Evolutionary conservation across 2,113 vertebrate species (phyloP).

Genomic region (Theristicus caerulescens): DNA sequence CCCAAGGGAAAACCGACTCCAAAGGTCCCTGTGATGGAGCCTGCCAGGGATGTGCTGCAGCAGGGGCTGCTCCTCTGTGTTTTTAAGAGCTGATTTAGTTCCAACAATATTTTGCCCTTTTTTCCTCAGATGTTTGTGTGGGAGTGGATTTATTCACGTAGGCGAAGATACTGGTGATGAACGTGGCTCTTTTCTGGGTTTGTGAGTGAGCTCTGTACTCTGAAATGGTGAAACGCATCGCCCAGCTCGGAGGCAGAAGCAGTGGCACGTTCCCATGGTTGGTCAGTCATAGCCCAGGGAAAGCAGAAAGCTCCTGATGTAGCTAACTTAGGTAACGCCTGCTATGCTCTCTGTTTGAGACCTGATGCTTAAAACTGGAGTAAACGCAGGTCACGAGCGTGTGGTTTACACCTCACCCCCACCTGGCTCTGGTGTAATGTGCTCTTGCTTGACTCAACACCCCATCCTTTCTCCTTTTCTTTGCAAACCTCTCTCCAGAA

Average conservation of each 20-base stretch:
- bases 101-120: neutral
- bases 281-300: neutral
- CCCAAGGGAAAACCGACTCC: neutral
- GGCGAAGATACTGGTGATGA: neutral
- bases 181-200: neutral
- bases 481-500: neutral
- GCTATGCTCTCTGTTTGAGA: neutral
- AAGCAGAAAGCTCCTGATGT: neutral
- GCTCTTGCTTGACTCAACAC: neutral
- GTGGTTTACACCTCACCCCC: neutral
- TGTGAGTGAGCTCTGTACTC: neutral
- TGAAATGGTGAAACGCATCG: accelerated
- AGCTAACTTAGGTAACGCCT: too few relatives aligned
- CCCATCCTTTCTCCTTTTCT: neutral
- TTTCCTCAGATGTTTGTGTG: neutral
- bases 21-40: neutral
- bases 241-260: neutral
- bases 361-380: neutral
- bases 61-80: accelerated
- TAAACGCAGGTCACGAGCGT: neutral
- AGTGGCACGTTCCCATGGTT: accelerated
- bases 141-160: neutral
- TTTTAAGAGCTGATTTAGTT: neutral
- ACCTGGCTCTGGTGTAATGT: neutral
- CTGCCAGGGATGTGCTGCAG: neutral